These are phyloP conservation scores for Biston betularia DNA, from an alignment of 2,888 invertebrate genomes.

Conservation along the genomic window DNA sequence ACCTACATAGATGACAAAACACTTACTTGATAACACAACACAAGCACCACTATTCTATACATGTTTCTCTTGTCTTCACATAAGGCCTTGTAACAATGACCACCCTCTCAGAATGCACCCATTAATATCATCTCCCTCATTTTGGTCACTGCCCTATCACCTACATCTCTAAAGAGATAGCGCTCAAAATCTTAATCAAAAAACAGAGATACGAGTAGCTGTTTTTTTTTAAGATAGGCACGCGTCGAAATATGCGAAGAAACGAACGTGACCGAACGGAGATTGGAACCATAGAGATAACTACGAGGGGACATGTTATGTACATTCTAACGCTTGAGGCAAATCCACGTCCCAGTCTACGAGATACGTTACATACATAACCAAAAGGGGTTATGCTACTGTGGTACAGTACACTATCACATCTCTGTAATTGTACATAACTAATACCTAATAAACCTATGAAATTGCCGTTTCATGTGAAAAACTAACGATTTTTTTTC, in stretches of 20 bases:
- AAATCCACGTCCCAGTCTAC: too few relatives aligned
- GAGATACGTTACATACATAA: too few relatives aligned
- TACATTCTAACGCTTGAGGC: too few relatives aligned
- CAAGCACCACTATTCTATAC: slow-evolving; percentile 47
- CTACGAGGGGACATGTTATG: too few relatives aligned
- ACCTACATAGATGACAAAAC: neutral
- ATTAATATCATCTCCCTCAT: slow-evolving; percentile 33
- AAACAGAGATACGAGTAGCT: slow-evolving; percentile 28
- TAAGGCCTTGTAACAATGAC: slow-evolving; percentile 46
- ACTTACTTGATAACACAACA: slow-evolving; percentile 45
- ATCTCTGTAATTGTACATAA: too few relatives aligned
- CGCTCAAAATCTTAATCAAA: slow-evolving; percentile 12
- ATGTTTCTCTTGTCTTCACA: slow-evolving; percentile 51
- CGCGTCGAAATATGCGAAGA: slow-evolving; percentile 34
- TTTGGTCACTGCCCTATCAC: slow-evolving; percentile 20
- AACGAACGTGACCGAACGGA: slow-evolving; percentile 50
- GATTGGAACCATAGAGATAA: neutral
- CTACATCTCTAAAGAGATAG: slow-evolving; percentile 21
- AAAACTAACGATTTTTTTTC: too few relatives aligned
- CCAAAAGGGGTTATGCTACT: too few relatives aligned
- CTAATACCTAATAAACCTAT: too few relatives aligned
- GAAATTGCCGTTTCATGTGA: too few relatives aligned
- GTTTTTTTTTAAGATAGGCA: slow-evolving; percentile 34
- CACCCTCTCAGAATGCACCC: neutral
- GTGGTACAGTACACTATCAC: too few relatives aligned